Conservation (phyloP, 1,140 invertebrate species). For the Drosophila bocqueti region DNA sequence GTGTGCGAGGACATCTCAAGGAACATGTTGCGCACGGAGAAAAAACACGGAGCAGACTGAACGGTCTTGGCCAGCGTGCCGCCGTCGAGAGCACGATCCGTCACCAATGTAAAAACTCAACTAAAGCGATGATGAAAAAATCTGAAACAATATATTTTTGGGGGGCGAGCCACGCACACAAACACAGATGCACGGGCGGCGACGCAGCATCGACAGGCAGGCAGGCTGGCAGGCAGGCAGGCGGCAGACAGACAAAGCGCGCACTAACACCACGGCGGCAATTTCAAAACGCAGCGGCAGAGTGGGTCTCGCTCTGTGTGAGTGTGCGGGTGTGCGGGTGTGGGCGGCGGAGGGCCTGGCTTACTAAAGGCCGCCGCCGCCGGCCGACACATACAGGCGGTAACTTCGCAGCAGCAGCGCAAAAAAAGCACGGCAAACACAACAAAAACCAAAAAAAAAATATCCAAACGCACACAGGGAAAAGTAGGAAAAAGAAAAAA, state of each 20-base stretch:
- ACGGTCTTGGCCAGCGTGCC: conserved; percentile 68
- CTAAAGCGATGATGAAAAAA: conserved; percentile 85
- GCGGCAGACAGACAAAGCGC: conserved; percentile 77
- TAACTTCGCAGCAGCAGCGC: conserved; percentile 60
- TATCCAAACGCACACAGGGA: conserved; percentile 50
- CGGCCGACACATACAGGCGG: conserved; percentile 68
- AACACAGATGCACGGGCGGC: conserved; percentile 48
- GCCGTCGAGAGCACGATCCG: conserved; percentile 84
- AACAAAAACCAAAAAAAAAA: conserved; percentile 51
- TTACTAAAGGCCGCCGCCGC: conserved; percentile 79
- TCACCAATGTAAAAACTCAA: conserved; percentile 85
- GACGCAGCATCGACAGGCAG: conserved; percentile 75
- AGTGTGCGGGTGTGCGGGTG: conserved; percentile 15
- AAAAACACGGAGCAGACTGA: conserved; percentile 75
- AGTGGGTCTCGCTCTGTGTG: conserved; percentile 36
- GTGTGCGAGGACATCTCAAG: conserved; percentile 62
- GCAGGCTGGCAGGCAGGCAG: conserved; percentile 64
- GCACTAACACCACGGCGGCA: conserved; percentile 69
- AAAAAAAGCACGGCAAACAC: conserved; percentile 62
- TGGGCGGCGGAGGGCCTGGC: conserved; percentile 56
- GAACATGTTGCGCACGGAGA: conserved; percentile 80
- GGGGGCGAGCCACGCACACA: conserved; percentile 74
- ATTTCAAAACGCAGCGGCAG: conserved; percentile 77
- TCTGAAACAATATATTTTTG: conserved; percentile 85
- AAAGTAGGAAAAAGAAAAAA: conserved; percentile 46